Conservation (phyloP, 2,113 vertebrate genomes). For the Centrocercus urophasianus region DNA sequence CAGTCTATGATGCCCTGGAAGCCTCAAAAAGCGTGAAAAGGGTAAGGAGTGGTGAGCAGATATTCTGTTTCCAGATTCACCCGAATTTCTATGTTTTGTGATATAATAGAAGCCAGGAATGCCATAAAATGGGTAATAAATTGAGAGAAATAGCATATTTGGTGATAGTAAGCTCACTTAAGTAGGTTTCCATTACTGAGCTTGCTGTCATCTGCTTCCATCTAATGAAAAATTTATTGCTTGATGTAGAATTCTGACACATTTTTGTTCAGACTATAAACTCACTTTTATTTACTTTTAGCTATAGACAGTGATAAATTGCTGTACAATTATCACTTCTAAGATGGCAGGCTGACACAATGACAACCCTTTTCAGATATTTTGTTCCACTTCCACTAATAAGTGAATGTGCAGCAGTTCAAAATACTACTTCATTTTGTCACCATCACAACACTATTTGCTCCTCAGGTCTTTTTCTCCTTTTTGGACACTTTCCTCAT, state of each 20-base stretch:
- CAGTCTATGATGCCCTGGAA: not conserved
- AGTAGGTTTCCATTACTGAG: not conserved
- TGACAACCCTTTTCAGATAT: conserved; percentile 37
- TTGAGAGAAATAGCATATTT: conserved; percentile 7
- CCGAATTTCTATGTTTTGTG: not conserved
- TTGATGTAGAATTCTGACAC: conserved; percentile 19
- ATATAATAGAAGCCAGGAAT: not conserved
- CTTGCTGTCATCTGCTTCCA: conserved; percentile 13
- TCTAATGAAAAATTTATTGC: conserved; percentile 31
- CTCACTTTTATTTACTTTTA: conserved; percentile 40
- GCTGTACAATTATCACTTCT: conserved; percentile 32
- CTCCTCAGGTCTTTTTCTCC: not conserved
- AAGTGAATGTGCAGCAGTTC: not conserved
- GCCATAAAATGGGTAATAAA: conserved; percentile 1
- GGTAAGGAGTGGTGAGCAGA: not conserved
- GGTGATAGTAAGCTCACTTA: not conserved
- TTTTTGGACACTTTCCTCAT: not conserved
- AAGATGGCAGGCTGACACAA: conserved; percentile 17
- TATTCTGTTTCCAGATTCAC: not conserved
- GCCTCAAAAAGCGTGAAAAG: not conserved
- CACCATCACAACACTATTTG: conserved; percentile 17
- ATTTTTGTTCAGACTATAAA: conserved; percentile 25
- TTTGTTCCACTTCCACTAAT: conserved; percentile 8
- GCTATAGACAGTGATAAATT: conserved; percentile 51
- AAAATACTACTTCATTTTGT: conserved; percentile 38